Conservation (phyloP, 2,888 invertebrate genomes). For the Folsomia manolachei region DNA sequence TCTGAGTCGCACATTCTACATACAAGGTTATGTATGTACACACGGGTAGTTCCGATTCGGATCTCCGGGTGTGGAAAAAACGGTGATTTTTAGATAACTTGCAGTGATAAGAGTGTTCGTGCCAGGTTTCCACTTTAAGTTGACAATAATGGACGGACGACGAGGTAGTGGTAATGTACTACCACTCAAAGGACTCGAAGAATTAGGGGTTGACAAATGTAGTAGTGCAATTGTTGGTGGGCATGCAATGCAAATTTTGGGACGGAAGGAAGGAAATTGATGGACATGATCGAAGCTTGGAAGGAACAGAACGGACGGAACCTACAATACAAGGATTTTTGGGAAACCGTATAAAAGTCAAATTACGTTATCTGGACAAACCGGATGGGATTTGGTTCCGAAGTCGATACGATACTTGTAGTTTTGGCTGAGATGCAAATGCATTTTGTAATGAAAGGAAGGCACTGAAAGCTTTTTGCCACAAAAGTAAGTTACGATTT, state of each 20-base stretch:
- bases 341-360: not conserved
- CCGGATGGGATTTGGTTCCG: not conserved
- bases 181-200: too few species aligned
- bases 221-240: not conserved
- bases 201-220: too few species aligned
- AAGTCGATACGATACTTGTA: too few species aligned
- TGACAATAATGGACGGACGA: not conserved
- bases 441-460: not conserved
- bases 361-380: not conserved
- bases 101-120: not conserved
- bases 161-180: too few species aligned
- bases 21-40: not conserved
- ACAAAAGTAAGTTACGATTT: constrained; percentile 12
- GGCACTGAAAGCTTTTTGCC: constrained; percentile 2
- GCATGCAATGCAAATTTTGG: constrained; percentile 20
- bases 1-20: not conserved
- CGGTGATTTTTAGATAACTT: not conserved
- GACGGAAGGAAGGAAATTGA: constrained; percentile 33
- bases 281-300: not conserved
- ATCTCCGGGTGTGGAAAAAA: not conserved
- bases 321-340: not conserved
- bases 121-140: not conserved
- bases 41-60: not conserved
- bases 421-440: too few species aligned
- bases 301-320: too few species aligned